Evolutionary conservation across 35 echinoderm and acorn worm species (phyloP), one percentile per base, ranked within the genome.

Genomic region (Hemicentrotus pulcherrimus): DNA sequence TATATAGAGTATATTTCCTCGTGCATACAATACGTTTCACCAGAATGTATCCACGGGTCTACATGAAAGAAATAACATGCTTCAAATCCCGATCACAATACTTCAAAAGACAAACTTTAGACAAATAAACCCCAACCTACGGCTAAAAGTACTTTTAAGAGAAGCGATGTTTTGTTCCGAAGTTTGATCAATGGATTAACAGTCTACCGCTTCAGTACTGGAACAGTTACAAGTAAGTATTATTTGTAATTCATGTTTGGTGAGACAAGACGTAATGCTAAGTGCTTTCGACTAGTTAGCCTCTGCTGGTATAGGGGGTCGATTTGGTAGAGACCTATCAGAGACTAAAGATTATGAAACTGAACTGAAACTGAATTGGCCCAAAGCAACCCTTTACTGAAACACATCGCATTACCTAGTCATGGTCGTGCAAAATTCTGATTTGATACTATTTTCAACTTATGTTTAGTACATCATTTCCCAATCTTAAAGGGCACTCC

Each of bases 171-270:
- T 78, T 78, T 78, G 65, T 78, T 78, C 15, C 18, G 65, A 78
- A 78, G 65, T 78, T 78, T 78, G 65, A 78, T 78, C 18, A 78
- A 78, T 22, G 65, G 65, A 78, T 78, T 78, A 78, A 78, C 65
- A 15, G 19, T 78, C 65, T 78, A 78, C 28, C 65, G 19, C 65
- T 78, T 78, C 65, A 30, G 65, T 78, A 15, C 5, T 18, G 24
- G 28, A 78, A 78, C 65, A 28, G 65, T 78, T 78, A 78, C 65
- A 78, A 78, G 65, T 24, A 78, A 78, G 65, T 78, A 7, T 22
- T 78, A 28, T n/a, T 78, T 28, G 65, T 78, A 5, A 78, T 78
- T 78, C 22, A 30, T 78, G 65, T 78, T n/a, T 78, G 65, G 65
- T 78, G 22, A 78, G 65, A 78, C 65, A 28, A 78, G 65, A 78